phyloP scores from a whole-genome alignment of 2,888 invertebrate genomes.

The Heliconius erato region DNA sequence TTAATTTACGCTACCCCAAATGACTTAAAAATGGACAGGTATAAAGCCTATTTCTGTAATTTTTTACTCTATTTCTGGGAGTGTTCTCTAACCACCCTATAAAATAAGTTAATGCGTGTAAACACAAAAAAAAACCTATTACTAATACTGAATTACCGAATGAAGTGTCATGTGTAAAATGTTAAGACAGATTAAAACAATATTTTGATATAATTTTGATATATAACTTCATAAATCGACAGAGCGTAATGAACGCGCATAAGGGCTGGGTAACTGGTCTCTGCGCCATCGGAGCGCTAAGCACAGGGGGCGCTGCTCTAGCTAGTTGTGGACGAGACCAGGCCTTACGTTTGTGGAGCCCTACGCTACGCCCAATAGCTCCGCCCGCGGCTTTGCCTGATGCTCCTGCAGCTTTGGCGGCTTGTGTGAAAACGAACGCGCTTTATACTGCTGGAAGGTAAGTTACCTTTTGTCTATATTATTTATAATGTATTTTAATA shows the following conservation, averaged over 20 bases:
- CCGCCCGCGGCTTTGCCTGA: slow-evolving; percentile 79
- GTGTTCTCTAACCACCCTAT: no score
- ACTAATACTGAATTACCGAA: no score
- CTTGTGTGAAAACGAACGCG: slow-evolving; percentile 84
- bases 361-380: slow-evolving; percentile 84
- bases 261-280: slow-evolving; percentile 95
- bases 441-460: slow-evolving; percentile 94
- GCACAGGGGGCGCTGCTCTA: slow-evolving; percentile 69
- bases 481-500: background rate
- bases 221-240: slow-evolving; percentile 20
- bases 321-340: slow-evolving; percentile 92
- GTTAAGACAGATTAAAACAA: no score
- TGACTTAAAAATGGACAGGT: no score
- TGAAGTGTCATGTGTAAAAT: no score
- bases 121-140: no score
- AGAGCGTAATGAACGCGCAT: slow-evolving; percentile 92
- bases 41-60: no score
- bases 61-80: no score
- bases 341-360: slow-evolving; percentile 90
- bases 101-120: no score
- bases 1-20: no score
- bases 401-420: slow-evolving; percentile 88
- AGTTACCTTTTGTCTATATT: slow-evolving; percentile 70
- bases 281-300: slow-evolving; percentile 63
- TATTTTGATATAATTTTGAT: no score